These are phyloP conservation scores for Callionymus lyra DNA, from an alignment of 2,113 vertebrate species.

Conservation along the genomic window DNA sequence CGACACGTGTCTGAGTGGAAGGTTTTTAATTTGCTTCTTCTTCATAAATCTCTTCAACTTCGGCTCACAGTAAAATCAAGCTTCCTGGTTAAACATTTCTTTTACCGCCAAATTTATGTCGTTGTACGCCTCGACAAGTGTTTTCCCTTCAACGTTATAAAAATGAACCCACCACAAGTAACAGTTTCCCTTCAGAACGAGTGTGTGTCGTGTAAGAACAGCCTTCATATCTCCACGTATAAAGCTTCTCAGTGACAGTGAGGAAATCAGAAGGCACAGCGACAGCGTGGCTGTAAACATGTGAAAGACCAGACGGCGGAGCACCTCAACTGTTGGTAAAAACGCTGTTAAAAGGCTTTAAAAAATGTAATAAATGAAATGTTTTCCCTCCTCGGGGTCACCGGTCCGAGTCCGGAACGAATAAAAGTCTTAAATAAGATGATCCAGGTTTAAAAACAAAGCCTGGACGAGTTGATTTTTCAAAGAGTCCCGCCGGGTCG, in stretches of 20 bases:
- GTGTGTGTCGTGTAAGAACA: too few relatives aligned
- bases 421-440: not conserved
- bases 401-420: not conserved
- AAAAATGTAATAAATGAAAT: constrained; percentile 41
- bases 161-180: too few relatives aligned
- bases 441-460: not conserved
- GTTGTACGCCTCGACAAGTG: too few relatives aligned
- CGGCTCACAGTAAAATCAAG: too few relatives aligned
- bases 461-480: constrained; percentile 4
- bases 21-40: too few relatives aligned
- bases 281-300: constrained; percentile 58
- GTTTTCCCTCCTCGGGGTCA: constrained; percentile 36
- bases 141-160: too few relatives aligned
- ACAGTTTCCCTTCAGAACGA: too few relatives aligned
- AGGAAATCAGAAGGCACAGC: constrained; percentile 61
- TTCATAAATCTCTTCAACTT: too few relatives aligned
- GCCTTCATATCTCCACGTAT: constrained; percentile 38
- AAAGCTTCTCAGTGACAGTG: constrained; percentile 34
- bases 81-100: too few relatives aligned
- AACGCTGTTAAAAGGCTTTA: constrained; percentile 77
- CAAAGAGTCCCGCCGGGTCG: constrained; percentile 4
- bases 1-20: too few relatives aligned
- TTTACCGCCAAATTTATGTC: too few relatives aligned
- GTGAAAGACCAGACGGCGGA: constrained; percentile 50
- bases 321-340: constrained; percentile 21